Base-by-base conservation (phyloP, 2,888 invertebrate genomes). In the Chymomyza fuscimana region DNA sequence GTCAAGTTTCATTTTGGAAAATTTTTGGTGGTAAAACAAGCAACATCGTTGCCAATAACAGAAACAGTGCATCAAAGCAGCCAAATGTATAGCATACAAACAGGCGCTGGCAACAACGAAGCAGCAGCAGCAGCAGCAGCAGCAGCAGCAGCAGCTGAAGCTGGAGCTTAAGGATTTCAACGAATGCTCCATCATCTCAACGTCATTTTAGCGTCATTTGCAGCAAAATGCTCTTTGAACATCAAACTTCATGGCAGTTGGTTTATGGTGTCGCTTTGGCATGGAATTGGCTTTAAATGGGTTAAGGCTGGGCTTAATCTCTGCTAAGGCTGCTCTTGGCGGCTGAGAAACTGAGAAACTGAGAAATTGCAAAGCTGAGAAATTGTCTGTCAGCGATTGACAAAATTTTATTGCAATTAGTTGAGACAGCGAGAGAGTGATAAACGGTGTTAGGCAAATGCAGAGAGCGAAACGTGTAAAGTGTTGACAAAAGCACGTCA, bases 331-430 rank as follows among this genome's bases (percentile, higher is more conserved):
- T 46, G 40, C 40, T 10, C 12, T 46, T 46, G 12, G 40, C 40
- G 10, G 40, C 40, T 0, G 4, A 32, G 10, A 40, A 40, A 46
- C 12, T 46, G 40, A 46, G 40, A 9, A 40, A 40, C 12, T 40
- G 40, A 2, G 32, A 25, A 25, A 25, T 25, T 36, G 36, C 7
- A 2, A 36, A 36, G 5, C 36, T 36, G 36, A 46, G 40, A 46
- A 46, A 12, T 12, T 46, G 40, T 46, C 12, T 46, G 40, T 12
- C 40, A 46, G 12, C 12, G 12, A 46, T 46, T 46, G 40, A 46
- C 40, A 46, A 12, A 46, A 74, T 77, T 81, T 78, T 63, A 80
- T 80, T 80, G 74, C 79, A 80, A 80, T 80, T 80, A 80, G 81
- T 80, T 79, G 71, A 70, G 69, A 78, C 50, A 50, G 56, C 61